Evolutionary conservation across 2,113 vertebrate genomes (phyloP), one percentile per base, ranked within the genome.

Genomic region (Prunella himalayana): DNA sequence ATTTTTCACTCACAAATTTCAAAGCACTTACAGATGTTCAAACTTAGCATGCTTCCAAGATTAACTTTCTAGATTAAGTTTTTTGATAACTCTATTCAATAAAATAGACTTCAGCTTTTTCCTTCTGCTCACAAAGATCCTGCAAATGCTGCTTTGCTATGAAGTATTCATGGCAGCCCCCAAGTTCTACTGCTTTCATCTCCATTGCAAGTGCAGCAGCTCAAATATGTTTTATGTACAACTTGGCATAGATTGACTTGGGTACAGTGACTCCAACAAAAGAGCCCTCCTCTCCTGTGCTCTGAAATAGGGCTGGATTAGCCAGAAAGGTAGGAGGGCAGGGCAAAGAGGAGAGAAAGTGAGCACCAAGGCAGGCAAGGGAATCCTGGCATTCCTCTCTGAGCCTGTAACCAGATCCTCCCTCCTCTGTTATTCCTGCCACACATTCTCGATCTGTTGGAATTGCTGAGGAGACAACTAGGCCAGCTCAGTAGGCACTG

Each of bases 1-100:
- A 77, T 89, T 94, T 82, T 94, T 92, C 85, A 90, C 79, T 88
- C 68, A 69, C 30, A 61, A 88, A 77, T 95, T 81, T 94, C 94
- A 92, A 96, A 97, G 87, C 47, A 57, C 51, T 90, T 90, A 69
- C 92, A 97, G 92, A 95, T 96, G 92, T 90, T 86, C 65, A 64
- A 88, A 88, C 1, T 60, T 68, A 49, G 47, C 59, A 63, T 59
- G 66, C 49, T 90, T 90, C 82, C 0, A 1, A 94, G 71, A 92
- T 83, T 86, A 90, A 68, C 63, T 79, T 91, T 81, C 80, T 68
- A 81, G 79, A 91, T 90, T 78, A 75, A 59, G 31, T 75, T 92
- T 89, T 65, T 72, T 84, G 57, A 94, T 91, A 95, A 89, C 39
- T 82, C 41, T 69, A 69, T 41, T 84, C 77, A 66, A n/a, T 73